Base-by-base conservation (phyloP, 2,113 vertebrate species). In the Pithys albifrons region DNA sequence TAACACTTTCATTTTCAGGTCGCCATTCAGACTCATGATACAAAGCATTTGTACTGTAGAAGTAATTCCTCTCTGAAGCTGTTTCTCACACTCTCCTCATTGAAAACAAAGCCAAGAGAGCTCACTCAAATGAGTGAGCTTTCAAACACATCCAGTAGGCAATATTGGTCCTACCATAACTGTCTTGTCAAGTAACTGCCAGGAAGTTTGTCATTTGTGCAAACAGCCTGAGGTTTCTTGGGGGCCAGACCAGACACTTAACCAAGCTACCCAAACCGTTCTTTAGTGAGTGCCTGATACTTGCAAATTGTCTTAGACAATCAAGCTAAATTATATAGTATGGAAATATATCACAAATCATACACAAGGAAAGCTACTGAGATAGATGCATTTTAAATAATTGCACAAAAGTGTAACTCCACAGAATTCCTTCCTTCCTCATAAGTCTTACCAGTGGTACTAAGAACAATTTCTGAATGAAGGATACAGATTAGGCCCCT, bases 371-470 rank as follows among this genome's bases (percentile, higher is more conserved):
- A 64, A 94, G 4, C 6, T 61, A 10, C 19, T 35, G 31, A 59
- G 15, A 57, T 12, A 89, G 31, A 51, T 6, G 4, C 8, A 31
- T 65, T 93, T 54, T 27, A 85, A 91, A 73, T 65, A 54, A 49
- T 43, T 70, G 28, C 19, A 49, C 6, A 41, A 31, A 64, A 10
- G 66, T 0, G 0, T 19, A 64, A 14, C 5, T 81, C 16, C 31
- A 57, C 3, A 2, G 20, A 91, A 59, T 72, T 67, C 1, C n/a
- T 45, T 65, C 19, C 69, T 86, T 55, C 10, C 8, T 46, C 37
- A 28, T 76, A 54, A 83, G 5, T 58, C 18, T 24, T 73, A 24
- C 25, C 1, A 3, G 31, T 23, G 18, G 17, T 41, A 52, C 25
- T 69, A 65, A 29, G 6, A n/a, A 23, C 59, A n/a, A 22, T 78